Base-by-base conservation (phyloP, 1,140 invertebrate species). In the Solenopsis fugax region DNA sequence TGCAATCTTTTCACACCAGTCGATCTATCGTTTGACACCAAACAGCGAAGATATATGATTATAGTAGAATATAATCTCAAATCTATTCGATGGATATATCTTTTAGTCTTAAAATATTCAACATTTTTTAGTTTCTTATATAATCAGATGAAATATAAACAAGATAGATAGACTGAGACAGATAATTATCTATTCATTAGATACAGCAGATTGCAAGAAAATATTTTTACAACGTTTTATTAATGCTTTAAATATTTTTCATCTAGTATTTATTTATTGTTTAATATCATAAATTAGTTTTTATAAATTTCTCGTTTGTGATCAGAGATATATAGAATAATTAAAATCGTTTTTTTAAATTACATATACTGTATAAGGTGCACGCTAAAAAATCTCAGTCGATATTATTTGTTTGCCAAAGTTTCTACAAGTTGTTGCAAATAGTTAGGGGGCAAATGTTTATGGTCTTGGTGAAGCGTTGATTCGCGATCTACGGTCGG, bases 401-500 rank as follows among this genome's bases (percentile, higher is more conserved):
- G 52, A 82, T 9, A 34, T 82, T 58, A 37, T 5, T 65, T 34
- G 16, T 37, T 67, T 10, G 29, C 1, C n/a, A 2, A n/a, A 56
- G 21, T 81, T 71, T 56, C 64, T 45, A 69, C n/a, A 65, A 50
- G 3, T 75, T 16, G 24, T 37, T 75, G 37, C 54, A 50, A 52
- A 75, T 75, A 73, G 24, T 73, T 73, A 24, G 5, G n/a, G 45
- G 41, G 18, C 45, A 75, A 75, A 84, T 84, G 29, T 84, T 75
- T 21, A 73, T 41, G 50, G 71, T 82, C 78, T 77, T 50, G 52
- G 34, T 21, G 52, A 12, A 67, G n/a, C 13, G 78, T 72, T 45
- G 81, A 84, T 62, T 73, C 41, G 65, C 56, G 50, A 89, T 90
- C 64, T 76, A 65, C 10, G 65, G 41, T 81, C 50, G 65, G 37